Percentiles rank a stretch among this genome's conserved stretches.
Conservation (phyloP, 1,140 invertebrate species). For the Drosophila arizonae region DNA sequence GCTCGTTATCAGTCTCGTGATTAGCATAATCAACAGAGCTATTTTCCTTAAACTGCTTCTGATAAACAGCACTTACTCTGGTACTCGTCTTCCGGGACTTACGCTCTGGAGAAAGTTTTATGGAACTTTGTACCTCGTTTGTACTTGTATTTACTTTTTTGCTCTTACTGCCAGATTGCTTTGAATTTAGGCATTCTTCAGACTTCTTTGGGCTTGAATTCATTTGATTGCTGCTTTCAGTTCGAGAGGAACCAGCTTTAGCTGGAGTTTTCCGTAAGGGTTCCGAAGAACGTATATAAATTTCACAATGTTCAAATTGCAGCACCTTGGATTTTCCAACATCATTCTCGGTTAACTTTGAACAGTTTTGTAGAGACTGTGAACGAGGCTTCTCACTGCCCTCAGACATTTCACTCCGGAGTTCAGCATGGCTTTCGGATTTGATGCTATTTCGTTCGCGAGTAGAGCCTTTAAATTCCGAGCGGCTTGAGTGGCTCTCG, state of each 20-base stretch:
- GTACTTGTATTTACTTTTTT: too few relatives aligned
- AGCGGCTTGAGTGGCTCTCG: background rate
- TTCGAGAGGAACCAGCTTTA: too few relatives aligned
- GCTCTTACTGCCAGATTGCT: background rate
- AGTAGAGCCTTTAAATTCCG: background rate
- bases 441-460: too few relatives aligned
- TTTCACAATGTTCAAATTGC: conserved; percentile 29
- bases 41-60: too few relatives aligned
- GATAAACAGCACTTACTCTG: too few relatives aligned
- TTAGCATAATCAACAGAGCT: too few relatives aligned
- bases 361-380: background rate
- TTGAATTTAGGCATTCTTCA: background rate
- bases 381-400: background rate
- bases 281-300: conserved; percentile 4
- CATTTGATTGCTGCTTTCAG: background rate
- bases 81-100: too few relatives aligned
- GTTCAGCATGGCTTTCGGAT: background rate
- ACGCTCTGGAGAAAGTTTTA: too few relatives aligned
- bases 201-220: too few relatives aligned
- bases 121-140: too few relatives aligned
- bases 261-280: too few relatives aligned
- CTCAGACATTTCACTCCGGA: background rate
- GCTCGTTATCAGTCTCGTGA: too few relatives aligned
- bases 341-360: background rate
- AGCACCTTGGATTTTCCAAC: background rate